These are phyloP conservation scores for Phoeniculus purpureus DNA, from an alignment of 2,797 vertebrate genomes.

Conservation along the genomic window DNA sequence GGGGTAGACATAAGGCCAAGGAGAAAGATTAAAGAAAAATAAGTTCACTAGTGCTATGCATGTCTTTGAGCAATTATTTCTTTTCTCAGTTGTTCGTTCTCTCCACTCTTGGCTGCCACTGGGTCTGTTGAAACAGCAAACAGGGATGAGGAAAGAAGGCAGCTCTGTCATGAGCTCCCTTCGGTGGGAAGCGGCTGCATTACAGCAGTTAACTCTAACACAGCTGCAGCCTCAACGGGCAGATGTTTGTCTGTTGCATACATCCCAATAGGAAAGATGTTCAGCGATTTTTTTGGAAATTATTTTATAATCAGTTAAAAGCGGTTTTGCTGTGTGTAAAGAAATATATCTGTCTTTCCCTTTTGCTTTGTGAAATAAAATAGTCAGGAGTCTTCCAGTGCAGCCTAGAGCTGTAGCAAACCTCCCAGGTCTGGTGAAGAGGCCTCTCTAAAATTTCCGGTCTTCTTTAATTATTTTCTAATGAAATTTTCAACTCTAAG, in stretches of 20 bases:
- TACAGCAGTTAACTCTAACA: not conserved
- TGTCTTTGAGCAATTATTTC: slow-evolving; percentile 40
- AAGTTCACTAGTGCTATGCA: not conserved
- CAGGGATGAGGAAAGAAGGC: slow-evolving; percentile 38
- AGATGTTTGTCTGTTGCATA: not conserved
- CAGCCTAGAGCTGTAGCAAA: slow-evolving; percentile 10
- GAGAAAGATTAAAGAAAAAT: not conserved
- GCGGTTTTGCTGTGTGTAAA: not conserved
- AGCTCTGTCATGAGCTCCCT: not conserved
- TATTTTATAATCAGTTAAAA: not conserved
- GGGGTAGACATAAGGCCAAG: not conserved
- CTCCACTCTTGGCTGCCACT: slow-evolving; percentile 13
- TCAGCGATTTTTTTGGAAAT: not conserved
- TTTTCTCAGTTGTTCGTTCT: slow-evolving; percentile 28
- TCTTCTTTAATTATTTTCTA: slow-evolving; percentile 50
- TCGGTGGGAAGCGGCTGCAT: not conserved
- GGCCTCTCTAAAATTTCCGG: slow-evolving; percentile 12
- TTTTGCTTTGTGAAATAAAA: not conserved
- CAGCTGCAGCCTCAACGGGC: not conserved
- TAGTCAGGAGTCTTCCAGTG: not conserved
- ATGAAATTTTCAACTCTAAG: slow-evolving; percentile 37
- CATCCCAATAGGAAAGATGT: not conserved
- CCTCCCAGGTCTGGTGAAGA: not conserved
- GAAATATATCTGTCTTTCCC: not conserved
- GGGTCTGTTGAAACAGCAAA: slow-evolving; percentile 56